These are phyloP conservation scores for Gymnosoma rotundatum DNA, from an alignment of 2,888 invertebrate species.

Conservation along the genomic window DNA sequence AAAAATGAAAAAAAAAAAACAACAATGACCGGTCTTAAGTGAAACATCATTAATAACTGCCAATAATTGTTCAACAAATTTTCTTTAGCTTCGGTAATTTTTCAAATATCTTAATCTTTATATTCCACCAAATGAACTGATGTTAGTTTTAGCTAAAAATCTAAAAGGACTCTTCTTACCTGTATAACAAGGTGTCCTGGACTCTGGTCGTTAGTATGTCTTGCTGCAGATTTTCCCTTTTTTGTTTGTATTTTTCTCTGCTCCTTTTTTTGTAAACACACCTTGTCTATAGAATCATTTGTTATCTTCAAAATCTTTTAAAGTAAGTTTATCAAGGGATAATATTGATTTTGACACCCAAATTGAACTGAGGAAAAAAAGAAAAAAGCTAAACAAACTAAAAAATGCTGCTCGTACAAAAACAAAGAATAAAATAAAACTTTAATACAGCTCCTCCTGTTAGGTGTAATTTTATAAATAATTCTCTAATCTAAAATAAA, in stretches of 20 bases:
- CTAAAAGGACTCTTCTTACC: background rate
- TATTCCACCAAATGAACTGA: slow-evolving; percentile 26
- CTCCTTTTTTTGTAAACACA: slow-evolving; percentile 25
- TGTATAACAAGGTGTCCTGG: background rate
- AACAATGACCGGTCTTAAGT: slow-evolving; percentile 7
- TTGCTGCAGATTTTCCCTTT: slow-evolving; percentile 24
- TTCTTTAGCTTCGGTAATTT: slow-evolving; percentile 59
- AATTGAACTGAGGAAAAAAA: background rate
- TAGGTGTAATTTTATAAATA: slow-evolving; percentile 1
- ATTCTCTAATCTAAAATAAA: slow-evolving; percentile 44
- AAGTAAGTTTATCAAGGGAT: slow-evolving; percentile 67
- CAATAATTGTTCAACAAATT: slow-evolving; percentile 68
- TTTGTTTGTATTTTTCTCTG: background rate
- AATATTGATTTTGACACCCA: slow-evolving; percentile 69
- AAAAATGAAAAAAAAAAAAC: background rate
- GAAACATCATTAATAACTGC: slow-evolving; percentile 70
- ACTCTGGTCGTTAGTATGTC: slow-evolving; percentile 3
- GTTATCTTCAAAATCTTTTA: slow-evolving; percentile 67
- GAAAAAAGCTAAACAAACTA: slow-evolving; percentile 9
- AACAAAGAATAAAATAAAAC: slow-evolving; percentile 9
- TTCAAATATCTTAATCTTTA: slow-evolving; percentile 68
- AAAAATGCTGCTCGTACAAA: slow-evolving; percentile 1
- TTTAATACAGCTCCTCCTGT: slow-evolving; percentile 13
- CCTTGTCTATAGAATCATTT: slow-evolving; percentile 65
- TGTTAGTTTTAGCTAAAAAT: slow-evolving; percentile 38